phyloP scores from a whole-genome alignment of 2,888 invertebrate genomes.

The Erebia aethiops region DNA sequence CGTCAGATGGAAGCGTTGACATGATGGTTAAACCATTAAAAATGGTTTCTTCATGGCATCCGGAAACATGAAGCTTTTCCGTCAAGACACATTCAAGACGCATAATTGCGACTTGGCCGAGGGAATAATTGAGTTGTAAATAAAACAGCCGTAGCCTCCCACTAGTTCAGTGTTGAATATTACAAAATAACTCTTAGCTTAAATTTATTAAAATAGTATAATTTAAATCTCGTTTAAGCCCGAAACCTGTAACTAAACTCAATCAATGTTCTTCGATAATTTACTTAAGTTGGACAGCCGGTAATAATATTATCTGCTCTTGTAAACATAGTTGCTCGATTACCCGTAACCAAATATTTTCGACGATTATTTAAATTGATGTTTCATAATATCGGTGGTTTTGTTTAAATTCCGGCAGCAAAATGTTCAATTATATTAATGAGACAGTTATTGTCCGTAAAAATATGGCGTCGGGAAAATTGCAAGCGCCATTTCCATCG shows the following conservation, averaged over 20 bases:
- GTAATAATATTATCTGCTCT: constrained; percentile 1
- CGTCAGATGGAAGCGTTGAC: too few species aligned
- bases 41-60: too few species aligned
- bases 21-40: too few species aligned
- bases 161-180: too few species aligned
- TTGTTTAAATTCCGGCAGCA: constrained; percentile 38
- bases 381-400: constrained; percentile 41
- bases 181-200: too few species aligned
- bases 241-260: not conserved
- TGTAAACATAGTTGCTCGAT: constrained; percentile 24
- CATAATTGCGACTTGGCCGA: too few species aligned
- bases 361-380: constrained; percentile 38
- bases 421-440: constrained; percentile 53
- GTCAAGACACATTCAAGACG: too few species aligned
- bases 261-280: not conserved
- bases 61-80: too few species aligned
- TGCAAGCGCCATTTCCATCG: constrained; percentile 44
- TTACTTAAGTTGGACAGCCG: not conserved
- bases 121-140: too few species aligned
- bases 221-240: too few species aligned
- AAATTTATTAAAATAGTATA: too few species aligned
- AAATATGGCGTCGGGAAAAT: constrained; percentile 50
- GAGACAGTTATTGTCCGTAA: constrained; percentile 58
- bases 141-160: too few species aligned
- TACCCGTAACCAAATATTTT: constrained; percentile 28